Percentiles rank a stretch among this genome's conserved stretches.
Conservation (phyloP, 1,140 invertebrate species). For the Asobara japonica region DNA sequence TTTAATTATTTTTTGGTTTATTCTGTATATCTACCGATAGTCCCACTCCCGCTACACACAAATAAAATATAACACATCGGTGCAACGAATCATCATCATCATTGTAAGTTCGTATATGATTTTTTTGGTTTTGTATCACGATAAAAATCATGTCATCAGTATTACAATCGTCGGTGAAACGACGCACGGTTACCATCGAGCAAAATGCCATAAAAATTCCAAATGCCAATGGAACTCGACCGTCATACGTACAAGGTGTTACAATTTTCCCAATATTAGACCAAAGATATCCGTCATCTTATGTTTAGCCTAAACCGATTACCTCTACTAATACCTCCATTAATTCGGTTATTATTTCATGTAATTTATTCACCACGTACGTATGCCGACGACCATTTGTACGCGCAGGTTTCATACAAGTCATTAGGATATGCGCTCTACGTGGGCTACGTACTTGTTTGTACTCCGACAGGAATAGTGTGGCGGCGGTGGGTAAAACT, state of each 20-base stretch:
- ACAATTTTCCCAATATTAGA: constrained; percentile 6
- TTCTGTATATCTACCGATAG: constrained; percentile 44
- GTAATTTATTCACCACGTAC: constrained; percentile 36
- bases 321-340: neutral
- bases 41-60: constrained; percentile 54
- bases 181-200: constrained; percentile 38
- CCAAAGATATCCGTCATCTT: neutral
- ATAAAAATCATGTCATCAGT: constrained; percentile 47
- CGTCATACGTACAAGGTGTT: constrained; percentile 43
- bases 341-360: neutral
- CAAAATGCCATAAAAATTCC: constrained; percentile 35
- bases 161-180: constrained; percentile 44
- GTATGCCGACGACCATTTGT: constrained; percentile 49
- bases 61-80: constrained; percentile 48
- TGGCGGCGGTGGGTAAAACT: constrained; percentile 63
- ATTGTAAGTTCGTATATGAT: constrained; percentile 16
- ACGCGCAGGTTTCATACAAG: constrained; percentile 54
- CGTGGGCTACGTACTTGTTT: constrained; percentile 73
- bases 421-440: constrained; percentile 39
- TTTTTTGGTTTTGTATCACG: constrained; percentile 5
- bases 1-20: constrained; percentile 19
- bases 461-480: constrained; percentile 70
- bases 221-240: constrained; percentile 41
- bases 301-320: neutral
- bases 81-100: constrained; percentile 52